Conservation (phyloP, 2,797 vertebrate genomes). For the Momotus momota region DNA sequence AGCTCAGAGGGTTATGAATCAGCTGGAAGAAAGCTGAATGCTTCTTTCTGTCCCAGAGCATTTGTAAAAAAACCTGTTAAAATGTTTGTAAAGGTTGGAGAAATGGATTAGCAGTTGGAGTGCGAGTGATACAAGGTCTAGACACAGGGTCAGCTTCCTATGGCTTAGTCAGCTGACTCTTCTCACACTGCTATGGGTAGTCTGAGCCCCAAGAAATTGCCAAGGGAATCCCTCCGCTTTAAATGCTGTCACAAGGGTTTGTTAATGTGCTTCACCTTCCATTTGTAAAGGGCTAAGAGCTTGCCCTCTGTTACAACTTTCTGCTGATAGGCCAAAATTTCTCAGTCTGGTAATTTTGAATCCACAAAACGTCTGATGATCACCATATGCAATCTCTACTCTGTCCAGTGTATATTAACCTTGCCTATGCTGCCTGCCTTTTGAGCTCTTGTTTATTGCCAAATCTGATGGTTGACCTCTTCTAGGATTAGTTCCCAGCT, state of each 20-base stretch:
- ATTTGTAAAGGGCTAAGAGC: not conserved
- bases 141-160: not conserved
- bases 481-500: not conserved
- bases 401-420: not conserved
- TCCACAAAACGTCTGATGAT: not conserved
- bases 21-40: not conserved
- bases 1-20: not conserved
- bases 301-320: not conserved
- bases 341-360: not conserved
- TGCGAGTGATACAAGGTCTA: not conserved
- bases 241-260: not conserved
- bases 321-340: not conserved
- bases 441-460: not conserved
- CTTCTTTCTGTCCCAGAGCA: not conserved
- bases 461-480: not conserved
- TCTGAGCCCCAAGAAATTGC: not conserved
- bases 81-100: not conserved
- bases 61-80: not conserved
- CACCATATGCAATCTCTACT: not conserved
- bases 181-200: not conserved
- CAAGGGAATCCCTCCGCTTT: not conserved
- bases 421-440: not conserved
- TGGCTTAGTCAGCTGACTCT: not conserved
- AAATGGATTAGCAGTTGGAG: not conserved
- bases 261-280: not conserved